Percentiles rank a stretch among this genome's conserved stretches.
Evolutionary conservation across 2,888 invertebrate species (phyloP).

Genomic region (Rotaria sp.): DNA sequence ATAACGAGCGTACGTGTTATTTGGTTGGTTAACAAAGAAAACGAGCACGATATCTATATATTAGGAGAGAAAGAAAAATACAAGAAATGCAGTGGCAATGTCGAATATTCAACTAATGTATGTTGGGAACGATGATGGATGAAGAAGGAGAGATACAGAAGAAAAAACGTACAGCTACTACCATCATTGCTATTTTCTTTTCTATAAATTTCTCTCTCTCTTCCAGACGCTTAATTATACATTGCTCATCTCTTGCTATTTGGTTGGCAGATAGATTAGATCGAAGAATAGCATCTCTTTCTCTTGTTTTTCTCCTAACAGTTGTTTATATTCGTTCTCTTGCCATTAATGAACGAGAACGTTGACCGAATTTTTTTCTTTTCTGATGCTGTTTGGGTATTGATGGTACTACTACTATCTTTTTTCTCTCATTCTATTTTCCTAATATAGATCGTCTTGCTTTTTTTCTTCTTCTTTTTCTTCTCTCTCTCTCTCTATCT

Average conservation of each 20-base stretch:
- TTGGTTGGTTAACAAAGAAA: neutral
- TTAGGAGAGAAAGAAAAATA: neutral
- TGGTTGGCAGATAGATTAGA: neutral
- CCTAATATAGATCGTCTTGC: conserved; percentile 15
- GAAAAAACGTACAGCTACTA: neutral
- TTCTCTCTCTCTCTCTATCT: neutral
- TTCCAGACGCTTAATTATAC: conserved; percentile 19
- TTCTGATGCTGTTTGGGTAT: neutral
- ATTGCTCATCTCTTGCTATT: conserved; percentile 5
- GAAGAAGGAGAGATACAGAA: neutral
- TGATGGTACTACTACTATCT: neutral
- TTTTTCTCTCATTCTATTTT: neutral
- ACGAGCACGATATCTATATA: neutral
- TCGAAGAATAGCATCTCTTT: conserved; percentile 6
- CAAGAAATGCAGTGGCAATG: neutral
- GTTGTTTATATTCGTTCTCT: conserved; percentile 12
- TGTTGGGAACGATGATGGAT: neutral
- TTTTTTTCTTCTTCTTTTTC: neutral
- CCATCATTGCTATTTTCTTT: neutral
- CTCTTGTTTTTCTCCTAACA: conserved; percentile 1
- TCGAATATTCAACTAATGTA: neutral
- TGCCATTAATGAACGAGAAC: conserved; percentile 2
- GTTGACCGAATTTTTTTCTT: conserved; percentile 3
- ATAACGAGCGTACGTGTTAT: conserved; percentile 4
- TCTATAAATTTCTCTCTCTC: neutral